Percentiles rank a stretch among this genome's conserved stretches.
Evolutionary conservation across 2,888 invertebrate genomes (phyloP).

Genomic region (Temnothorax rugatulus): DNA sequence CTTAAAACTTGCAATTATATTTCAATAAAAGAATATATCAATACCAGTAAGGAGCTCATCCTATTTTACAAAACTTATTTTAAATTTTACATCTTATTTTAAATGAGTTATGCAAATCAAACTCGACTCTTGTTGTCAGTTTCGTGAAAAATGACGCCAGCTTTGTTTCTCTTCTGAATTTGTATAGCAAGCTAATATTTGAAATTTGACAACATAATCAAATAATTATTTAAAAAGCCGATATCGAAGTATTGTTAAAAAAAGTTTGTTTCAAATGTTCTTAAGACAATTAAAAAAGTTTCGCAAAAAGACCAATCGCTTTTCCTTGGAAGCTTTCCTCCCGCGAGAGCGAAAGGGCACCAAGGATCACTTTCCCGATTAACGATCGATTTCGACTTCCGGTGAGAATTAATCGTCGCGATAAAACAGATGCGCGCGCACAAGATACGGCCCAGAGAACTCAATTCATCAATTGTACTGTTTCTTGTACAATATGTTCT

Average conservation of each 20-base stretch:
- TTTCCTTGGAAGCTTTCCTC: neutral
- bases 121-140: neutral
- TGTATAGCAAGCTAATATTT: neutral
- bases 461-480: slow-evolving; percentile 79
- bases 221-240: neutral
- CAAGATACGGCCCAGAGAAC: slow-evolving; percentile 47
- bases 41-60: neutral
- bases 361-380: neutral
- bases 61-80: neutral
- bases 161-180: neutral
- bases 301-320: neutral
- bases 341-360: neutral
- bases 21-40: neutral
- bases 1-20: neutral
- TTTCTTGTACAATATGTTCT: slow-evolving; percentile 86
- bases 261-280: neutral
- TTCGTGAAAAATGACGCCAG: neutral
- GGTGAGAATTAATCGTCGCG: neutral
- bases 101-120: neutral
- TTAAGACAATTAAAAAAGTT: slow-evolving; percentile 10
- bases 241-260: neutral
- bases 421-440: slow-evolving; percentile 5
- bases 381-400: neutral
- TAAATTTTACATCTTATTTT: neutral
- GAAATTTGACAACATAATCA: neutral